phyloP scores from a whole-genome alignment of 2,797 vertebrate genomes.

The Schizothorax lantsangensis region DNA sequence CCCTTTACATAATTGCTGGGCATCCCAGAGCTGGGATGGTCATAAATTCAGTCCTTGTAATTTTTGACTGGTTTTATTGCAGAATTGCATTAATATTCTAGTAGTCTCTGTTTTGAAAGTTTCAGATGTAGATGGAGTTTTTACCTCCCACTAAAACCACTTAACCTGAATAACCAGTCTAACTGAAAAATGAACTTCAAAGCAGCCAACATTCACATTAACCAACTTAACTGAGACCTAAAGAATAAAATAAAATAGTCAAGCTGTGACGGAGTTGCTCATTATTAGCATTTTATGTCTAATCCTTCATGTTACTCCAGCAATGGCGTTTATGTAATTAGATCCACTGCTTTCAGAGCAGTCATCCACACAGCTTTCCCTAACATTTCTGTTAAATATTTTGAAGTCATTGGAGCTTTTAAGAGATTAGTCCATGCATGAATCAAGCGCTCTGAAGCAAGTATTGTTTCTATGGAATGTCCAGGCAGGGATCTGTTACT shows the following conservation, averaged over 20 bases:
- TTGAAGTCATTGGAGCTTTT: conserved; percentile 53
- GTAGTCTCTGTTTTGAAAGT: background rate
- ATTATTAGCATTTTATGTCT: conserved; percentile 18
- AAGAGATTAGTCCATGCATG: conserved; percentile 50
- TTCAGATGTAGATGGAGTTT: background rate
- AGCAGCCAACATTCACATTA: background rate
- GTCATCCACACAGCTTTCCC: conserved; percentile 16
- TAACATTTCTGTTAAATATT: conserved; percentile 47
- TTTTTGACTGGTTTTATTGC: background rate
- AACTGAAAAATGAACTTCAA: background rate
- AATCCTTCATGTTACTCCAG: conserved; percentile 24
- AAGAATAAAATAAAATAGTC: background rate
- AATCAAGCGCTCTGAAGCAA: conserved; percentile 38
- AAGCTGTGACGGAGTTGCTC: background rate
- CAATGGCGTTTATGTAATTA: conserved; percentile 29
- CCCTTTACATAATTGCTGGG: background rate
- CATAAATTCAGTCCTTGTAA: background rate
- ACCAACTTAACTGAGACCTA: conserved; percentile 1
- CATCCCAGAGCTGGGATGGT: background rate
- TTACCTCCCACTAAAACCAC: background rate
- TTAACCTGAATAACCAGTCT: conserved; percentile 2
- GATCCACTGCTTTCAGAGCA: conserved; percentile 34
- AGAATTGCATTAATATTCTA: background rate
- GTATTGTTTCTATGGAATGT: conserved; percentile 54
- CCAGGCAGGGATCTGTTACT: conserved; percentile 32